Percentiles rank a stretch among this genome's conserved stretches.
phyloP scores from a whole-genome alignment of 1,140 invertebrate species.

The Ectropis grisescens region DNA sequence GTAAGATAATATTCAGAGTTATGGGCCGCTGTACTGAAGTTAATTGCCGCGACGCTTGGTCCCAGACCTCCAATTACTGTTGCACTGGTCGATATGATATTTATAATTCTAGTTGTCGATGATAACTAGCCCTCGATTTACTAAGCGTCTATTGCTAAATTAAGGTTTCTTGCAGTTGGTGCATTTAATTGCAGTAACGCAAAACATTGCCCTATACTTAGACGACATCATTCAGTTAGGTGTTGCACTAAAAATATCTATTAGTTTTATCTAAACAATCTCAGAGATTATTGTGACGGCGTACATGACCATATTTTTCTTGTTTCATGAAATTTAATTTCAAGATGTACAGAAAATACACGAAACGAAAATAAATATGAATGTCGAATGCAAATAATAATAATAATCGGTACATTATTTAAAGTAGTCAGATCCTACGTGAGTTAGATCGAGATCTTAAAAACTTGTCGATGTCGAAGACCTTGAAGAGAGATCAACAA shows the following conservation, averaged over 20 bases:
- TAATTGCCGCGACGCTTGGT: slow-evolving; percentile 18
- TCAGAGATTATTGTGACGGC: background rate
- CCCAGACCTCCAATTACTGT: slow-evolving; percentile 20
- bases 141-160: slow-evolving; percentile 18
- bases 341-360: background rate
- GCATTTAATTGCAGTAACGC: slow-evolving; percentile 12
- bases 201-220: slow-evolving; percentile 20
- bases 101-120: slow-evolving; percentile 21
- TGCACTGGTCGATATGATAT: slow-evolving; percentile 17
- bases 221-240: background rate
- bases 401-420: no score
- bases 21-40: slow-evolving; percentile 13
- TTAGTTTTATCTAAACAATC: background rate
- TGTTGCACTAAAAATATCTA: background rate
- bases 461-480: no score
- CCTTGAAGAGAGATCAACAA: no score
- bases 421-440: no score
- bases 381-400: no score
- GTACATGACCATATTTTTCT: background rate
- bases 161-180: slow-evolving; percentile 13
- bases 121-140: slow-evolving; percentile 21
- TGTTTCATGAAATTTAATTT: background rate
- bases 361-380: no score
- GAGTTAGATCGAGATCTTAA: no score
- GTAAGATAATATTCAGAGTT: slow-evolving; percentile 31